Percentiles rank a stretch among this genome's conserved stretches.
These are phyloP conservation scores for Hippotragus niger DNA, from an alignment of 2,113 vertebrate species.

Conservation along the genomic window DNA sequence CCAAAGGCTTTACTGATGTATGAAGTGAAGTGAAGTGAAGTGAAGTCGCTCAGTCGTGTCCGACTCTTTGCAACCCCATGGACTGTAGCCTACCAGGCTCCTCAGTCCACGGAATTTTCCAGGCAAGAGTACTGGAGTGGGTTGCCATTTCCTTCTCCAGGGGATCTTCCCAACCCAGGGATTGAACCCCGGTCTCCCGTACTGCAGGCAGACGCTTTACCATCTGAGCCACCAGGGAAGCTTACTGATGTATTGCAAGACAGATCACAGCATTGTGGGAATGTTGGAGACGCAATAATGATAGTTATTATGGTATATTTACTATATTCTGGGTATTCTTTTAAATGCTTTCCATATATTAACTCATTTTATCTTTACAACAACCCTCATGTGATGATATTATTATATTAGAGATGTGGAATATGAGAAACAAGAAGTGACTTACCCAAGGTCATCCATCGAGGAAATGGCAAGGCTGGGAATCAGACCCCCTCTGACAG, in stretches of 20 bases:
- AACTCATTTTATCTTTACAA: not conserved
- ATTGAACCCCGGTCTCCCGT: too few species aligned
- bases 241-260: not conserved
- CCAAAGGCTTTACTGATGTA: not conserved
- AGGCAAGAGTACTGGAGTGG: too few species aligned
- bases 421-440: not conserved
- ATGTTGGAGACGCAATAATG: not conserved
- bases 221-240: too few species aligned
- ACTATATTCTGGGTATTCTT: not conserved
- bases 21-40: too few species aligned
- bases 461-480: not conserved
- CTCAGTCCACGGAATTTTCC: too few species aligned
- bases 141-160: too few species aligned
- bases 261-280: not conserved
- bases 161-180: too few species aligned
- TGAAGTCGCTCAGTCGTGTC: too few species aligned
- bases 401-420: not conserved
- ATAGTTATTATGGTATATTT: not conserved
- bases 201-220: too few species aligned
- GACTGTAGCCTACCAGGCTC: too few species aligned
- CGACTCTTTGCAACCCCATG: too few species aligned
- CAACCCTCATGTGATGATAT: not conserved
- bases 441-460: not conserved
- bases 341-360: not conserved
- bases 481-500: not conserved